Conservation (phyloP, 30 jellyfish, hydroid and myxozoan genomes). For the Morbakka virulenta region DNA sequence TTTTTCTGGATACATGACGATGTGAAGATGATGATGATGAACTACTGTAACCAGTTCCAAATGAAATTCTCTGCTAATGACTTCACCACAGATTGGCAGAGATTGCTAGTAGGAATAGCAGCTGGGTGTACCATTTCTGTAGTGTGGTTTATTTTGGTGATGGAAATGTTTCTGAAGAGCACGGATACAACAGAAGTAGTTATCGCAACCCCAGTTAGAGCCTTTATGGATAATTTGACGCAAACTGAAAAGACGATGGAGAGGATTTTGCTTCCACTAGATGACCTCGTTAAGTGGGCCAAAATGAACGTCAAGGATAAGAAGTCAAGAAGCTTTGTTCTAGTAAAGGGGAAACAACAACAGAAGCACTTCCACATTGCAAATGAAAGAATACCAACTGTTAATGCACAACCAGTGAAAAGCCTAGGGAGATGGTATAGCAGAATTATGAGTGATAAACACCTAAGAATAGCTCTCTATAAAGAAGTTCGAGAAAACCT, state of each 20-base stretch:
- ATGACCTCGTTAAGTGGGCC: not conserved
- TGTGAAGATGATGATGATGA: not conserved
- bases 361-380: not conserved
- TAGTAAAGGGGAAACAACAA: not conserved
- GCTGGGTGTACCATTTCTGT: not conserved
- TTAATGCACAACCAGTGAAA: not conserved
- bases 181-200: not conserved
- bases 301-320: not conserved
- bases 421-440: not conserved
- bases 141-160: not conserved
- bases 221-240: not conserved
- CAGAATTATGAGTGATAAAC: not conserved
- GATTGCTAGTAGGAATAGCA: not conserved
- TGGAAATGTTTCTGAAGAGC: not conserved
- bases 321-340: not conserved
- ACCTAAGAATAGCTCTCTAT: not conserved
- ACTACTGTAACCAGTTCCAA: not conserved
- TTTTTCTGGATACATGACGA: too few species aligned
- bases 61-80: not conserved
- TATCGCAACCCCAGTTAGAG: not conserved
- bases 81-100: slow-evolving; percentile 7
- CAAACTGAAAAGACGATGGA: not conserved
- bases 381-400: not conserved
- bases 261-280: not conserved
- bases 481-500: not conserved